Conservation (phyloP, 2,888 invertebrate genomes). For the Acanthosepion pharaonis region DNA sequence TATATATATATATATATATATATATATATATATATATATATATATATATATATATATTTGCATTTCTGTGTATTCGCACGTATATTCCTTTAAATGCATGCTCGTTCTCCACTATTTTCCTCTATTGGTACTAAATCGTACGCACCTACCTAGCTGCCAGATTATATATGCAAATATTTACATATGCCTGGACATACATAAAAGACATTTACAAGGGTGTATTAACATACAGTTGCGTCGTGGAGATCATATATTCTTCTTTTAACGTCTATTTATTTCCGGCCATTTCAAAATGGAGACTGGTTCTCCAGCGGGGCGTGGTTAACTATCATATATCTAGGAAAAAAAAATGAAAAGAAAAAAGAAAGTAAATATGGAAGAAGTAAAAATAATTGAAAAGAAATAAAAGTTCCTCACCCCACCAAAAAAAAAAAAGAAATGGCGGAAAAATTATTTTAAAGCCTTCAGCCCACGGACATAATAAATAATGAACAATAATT, state of each 20-base stretch:
- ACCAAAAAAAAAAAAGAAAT: neutral
- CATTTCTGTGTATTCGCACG: neutral
- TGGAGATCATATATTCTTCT: neutral
- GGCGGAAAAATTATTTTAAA: neutral
- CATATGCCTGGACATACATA: neutral
- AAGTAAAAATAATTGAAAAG: neutral
- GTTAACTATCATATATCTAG: neutral
- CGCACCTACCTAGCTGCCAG: neutral
- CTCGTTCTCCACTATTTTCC: neutral
- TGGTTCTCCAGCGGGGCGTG: neutral
- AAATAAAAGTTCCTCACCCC: neutral
- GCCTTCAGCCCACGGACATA: neutral
- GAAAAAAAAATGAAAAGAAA: neutral
- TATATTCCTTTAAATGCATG: neutral
- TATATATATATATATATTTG: neutral
- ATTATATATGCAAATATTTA: neutral
- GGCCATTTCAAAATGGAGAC: neutral
- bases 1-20: too few relatives aligned
- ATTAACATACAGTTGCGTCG: neutral
- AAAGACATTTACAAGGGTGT: neutral
- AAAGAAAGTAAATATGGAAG: neutral
- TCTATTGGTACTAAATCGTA: neutral
- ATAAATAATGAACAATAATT: neutral
- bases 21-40: slow-evolving; percentile 11
- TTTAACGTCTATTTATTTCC: neutral